These are phyloP conservation scores for Delphinus delphis DNA, from an alignment of 2,113 vertebrate genomes.

Conservation along the genomic window DNA sequence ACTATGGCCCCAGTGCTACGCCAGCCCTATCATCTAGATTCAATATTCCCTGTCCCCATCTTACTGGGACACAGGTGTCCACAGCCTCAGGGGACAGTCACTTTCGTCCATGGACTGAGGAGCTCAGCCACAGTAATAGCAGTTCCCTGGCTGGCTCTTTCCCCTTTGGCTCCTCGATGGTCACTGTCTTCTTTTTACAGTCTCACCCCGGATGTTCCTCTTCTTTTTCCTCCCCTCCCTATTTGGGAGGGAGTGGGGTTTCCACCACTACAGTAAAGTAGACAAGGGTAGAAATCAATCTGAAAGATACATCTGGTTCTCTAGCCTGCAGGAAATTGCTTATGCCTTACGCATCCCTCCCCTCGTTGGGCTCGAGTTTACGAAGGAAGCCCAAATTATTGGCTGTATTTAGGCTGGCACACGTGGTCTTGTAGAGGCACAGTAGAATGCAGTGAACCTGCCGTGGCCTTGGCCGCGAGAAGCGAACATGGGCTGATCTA, in stretches of 20 bases:
- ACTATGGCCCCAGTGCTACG: fast-evolving
- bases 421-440: neutral
- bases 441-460: neutral
- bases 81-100: neutral
- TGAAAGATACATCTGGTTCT: neutral
- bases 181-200: neutral
- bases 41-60: neutral
- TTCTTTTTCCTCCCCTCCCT: neutral
- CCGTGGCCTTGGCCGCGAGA: neutral
- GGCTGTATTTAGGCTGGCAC: neutral
- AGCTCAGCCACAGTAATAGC: neutral
- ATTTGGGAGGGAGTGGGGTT: neutral
- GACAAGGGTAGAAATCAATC: neutral
- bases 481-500: neutral
- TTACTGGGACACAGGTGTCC: neutral
- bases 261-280: neutral
- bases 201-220: neutral
- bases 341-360: neutral
- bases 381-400: neutral
- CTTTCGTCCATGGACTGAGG: neutral
- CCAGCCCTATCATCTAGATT: neutral
- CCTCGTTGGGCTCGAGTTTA: neutral
- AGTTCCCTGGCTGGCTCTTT: neutral
- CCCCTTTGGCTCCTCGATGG: neutral
- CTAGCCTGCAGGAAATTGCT: neutral